Percentiles rank a stretch among this genome's conserved stretches.
Evolutionary conservation across 2,888 invertebrate genomes (phyloP).

Genomic region (Plagiodera versicolora): DNA sequence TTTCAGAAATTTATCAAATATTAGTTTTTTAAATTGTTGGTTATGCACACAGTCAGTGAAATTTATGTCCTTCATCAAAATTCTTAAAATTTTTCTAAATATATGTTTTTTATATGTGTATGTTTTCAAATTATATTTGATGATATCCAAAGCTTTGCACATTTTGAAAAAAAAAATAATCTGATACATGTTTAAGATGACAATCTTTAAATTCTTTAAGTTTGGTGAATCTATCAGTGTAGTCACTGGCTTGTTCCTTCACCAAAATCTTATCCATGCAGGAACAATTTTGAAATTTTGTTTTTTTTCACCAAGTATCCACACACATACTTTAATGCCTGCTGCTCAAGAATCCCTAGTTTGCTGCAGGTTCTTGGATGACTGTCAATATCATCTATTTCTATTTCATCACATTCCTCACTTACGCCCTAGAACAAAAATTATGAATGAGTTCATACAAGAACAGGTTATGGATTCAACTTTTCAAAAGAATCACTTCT

Average conservation of each 20-base stretch:
- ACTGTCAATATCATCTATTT: not conserved
- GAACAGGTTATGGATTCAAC: no score
- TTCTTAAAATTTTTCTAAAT: not conserved
- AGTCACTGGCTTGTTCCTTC: not conserved
- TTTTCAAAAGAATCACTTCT: no score
- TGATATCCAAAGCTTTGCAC: not conserved
- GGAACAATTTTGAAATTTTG: conserved; percentile 2
- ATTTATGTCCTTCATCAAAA: not conserved
- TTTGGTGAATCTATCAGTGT: not conserved
- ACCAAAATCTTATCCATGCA: not conserved
- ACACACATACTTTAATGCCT: conserved; percentile 7
- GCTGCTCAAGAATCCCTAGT: not conserved
- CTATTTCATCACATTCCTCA: conserved; percentile 1
- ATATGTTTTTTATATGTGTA: not conserved
- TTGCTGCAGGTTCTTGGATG: not conserved
- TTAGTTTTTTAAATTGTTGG: not conserved
- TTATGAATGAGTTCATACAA: no score
- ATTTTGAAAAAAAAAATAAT: not conserved
- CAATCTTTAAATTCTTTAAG: not conserved
- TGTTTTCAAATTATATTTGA: not conserved
- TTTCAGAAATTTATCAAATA: not conserved
- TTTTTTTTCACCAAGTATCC: conserved; percentile 1
- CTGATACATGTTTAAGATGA: not conserved
- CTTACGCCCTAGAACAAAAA: not conserved
- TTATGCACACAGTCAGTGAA: not conserved